phyloP scores from a whole-genome alignment of 2,797 vertebrate species.

The Pempheris klunzingeri region DNA sequence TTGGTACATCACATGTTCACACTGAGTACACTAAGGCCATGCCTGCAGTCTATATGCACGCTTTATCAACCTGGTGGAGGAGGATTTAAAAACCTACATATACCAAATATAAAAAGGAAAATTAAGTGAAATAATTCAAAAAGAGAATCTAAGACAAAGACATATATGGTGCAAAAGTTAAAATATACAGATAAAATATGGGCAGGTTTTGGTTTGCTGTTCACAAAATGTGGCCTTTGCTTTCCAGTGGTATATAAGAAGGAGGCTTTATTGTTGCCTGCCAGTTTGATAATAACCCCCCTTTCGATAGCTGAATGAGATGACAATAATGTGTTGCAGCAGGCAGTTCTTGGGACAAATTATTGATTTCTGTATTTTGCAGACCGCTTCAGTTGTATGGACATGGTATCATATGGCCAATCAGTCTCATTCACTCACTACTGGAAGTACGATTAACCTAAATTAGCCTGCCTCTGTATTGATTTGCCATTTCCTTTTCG shows the following conservation, averaged over 20 bases:
- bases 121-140: too few relatives aligned
- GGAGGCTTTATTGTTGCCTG: background rate
- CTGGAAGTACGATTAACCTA: conserved; percentile 46
- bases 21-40: background rate
- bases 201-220: background rate
- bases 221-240: background rate
- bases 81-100: background rate
- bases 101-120: too few relatives aligned
- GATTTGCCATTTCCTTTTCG: conserved; percentile 37
- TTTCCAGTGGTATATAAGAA: too few relatives aligned
- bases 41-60: background rate
- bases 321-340: conserved; percentile 17
- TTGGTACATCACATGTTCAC: background rate
- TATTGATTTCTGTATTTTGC: conserved; percentile 41
- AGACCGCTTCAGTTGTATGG: background rate
- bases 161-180: too few relatives aligned
- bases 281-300: background rate
- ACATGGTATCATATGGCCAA: conserved; percentile 28
- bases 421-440: conserved; percentile 20
- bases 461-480: conserved; percentile 50
- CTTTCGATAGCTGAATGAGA: background rate
- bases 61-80: background rate
- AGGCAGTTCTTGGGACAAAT: conserved; percentile 7
- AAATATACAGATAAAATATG: too few relatives aligned
- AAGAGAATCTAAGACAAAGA: too few relatives aligned